Evolutionary conservation across 37 sponge, comb jelly and placozoan genomes (phyloP).

Genomic region (Agelas oroides): DNA sequence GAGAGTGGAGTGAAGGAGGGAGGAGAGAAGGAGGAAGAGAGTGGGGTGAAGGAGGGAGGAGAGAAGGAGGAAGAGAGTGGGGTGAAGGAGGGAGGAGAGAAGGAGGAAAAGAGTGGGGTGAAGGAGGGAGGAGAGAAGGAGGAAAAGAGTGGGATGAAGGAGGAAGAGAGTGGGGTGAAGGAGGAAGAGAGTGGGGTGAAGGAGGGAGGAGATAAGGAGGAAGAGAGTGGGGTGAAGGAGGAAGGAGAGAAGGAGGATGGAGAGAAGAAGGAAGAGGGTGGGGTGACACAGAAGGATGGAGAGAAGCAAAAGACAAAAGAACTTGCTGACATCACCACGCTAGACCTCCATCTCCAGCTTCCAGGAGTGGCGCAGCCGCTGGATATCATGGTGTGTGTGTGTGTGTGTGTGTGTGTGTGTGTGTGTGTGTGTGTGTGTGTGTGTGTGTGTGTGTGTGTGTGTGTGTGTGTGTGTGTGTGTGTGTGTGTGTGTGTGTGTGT

Average conservation of each 20-base stretch:
- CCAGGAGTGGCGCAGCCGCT: slow-evolving; percentile 67
- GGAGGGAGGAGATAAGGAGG: background rate
- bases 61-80: background rate
- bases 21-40: background rate
- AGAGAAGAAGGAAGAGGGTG: slow-evolving; percentile 14
- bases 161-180: too few species aligned
- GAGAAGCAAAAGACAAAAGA: background rate
- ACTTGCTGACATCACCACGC: slow-evolving; percentile 2
- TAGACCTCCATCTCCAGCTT: slow-evolving; percentile 47
- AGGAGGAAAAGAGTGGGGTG: background rate
- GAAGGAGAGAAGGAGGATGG: background rate
- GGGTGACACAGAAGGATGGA: background rate
- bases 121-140: background rate
- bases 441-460: too few species aligned
- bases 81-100: too few species aligned
- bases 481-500: too few species aligned
- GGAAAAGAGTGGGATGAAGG: too few species aligned
- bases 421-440: too few species aligned
- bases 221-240: too few species aligned
- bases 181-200: background rate
- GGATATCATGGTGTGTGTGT: slow-evolving; percentile 71
- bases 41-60: slow-evolving; percentile 3
- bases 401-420: too few species aligned
- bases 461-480: too few species aligned
- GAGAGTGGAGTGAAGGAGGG: background rate